Evolutionary conservation across 2,888 invertebrate genomes (phyloP).

Genomic region (Pyrocoelia pectoralis): DNA sequence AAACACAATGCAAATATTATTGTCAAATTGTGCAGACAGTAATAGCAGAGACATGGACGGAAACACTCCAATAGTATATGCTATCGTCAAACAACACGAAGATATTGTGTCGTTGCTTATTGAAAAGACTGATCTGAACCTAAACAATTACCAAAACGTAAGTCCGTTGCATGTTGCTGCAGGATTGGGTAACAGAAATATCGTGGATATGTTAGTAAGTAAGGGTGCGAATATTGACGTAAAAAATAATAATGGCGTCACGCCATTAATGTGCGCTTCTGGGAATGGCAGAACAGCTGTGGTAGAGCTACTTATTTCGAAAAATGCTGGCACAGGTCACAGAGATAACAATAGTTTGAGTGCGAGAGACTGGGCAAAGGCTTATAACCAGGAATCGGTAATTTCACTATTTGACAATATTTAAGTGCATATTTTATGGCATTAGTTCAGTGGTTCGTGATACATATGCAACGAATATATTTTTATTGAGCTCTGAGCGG

Average conservation of each 20-base stretch:
- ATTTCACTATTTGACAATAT: no score
- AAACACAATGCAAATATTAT: background rate
- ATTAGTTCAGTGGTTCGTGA: no score
- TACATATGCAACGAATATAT: no score
- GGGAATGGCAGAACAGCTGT: background rate
- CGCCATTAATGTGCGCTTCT: background rate
- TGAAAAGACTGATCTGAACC: background rate
- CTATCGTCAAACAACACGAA: background rate
- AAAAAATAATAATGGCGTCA: background rate
- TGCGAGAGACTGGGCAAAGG: no score
- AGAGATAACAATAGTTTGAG: background rate
- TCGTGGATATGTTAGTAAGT: background rate
- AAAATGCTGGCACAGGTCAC: background rate
- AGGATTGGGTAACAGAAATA: background rate
- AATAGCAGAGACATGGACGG: background rate
- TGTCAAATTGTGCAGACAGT: background rate
- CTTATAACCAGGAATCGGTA: no score
- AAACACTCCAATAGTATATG: background rate
- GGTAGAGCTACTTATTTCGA: background rate
- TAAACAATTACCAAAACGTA: background rate
- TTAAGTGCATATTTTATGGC: no score
- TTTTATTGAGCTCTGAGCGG: no score
- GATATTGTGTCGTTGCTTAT: background rate
- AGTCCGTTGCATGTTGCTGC: conserved; percentile 3
- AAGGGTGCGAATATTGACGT: background rate